Evolutionary conservation across 2,888 invertebrate genomes (phyloP), one percentile per base, ranked within the genome.

Genomic region (Rugalucina vietnamica): DNA sequence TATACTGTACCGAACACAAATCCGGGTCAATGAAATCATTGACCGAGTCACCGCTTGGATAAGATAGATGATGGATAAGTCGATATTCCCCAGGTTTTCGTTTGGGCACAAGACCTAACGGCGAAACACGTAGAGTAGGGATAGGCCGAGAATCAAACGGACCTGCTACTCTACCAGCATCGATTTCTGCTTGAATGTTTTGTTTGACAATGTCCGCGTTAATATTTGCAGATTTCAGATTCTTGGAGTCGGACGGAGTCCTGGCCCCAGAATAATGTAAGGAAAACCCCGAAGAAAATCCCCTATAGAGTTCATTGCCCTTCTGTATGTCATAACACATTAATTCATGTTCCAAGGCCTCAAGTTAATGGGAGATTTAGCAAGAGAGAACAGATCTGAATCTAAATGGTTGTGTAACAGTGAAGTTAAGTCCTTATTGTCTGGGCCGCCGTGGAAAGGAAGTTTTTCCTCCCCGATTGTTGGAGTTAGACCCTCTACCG

Each of bases 231-330:
- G 86, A 86, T 50, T 77, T 77, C 14, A 86, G 69, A 39, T 84
- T 79, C 5, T 74, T 72, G 18, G 82, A 39, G 27, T 80, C 72
- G 36, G 72, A 21, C 12, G 82, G 39, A 36, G 3, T 27, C 12
- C 78, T 34, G 14, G 76, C 72, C 4, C 86, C 82, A 14, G 60
- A 27, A 43, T 80, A 86, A 5, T 83, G 70, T 57, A 83, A 57
- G n/a, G 78, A 43, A 70, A 86, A 86, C 10, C 86, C 86, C 8
- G 65, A 0, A 39, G n/a, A 50, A 71, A 86, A 83, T 37, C 80
- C 83, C 43, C 43, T 54, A 37, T 54, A 27, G 1, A 72, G 50
- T 34, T 27, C 34, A 29, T 21, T n/a, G n/a, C 36, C 71, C 37
- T 71, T 39, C 8, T 32, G 10, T 5, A 18, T 5, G 21, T 69